A percentile compares a stretch with the other conserved stretches of the same genome.
phyloP scores from a whole-genome alignment of 2,113 vertebrate genomes.

The Uropsilus gracilis region DNA sequence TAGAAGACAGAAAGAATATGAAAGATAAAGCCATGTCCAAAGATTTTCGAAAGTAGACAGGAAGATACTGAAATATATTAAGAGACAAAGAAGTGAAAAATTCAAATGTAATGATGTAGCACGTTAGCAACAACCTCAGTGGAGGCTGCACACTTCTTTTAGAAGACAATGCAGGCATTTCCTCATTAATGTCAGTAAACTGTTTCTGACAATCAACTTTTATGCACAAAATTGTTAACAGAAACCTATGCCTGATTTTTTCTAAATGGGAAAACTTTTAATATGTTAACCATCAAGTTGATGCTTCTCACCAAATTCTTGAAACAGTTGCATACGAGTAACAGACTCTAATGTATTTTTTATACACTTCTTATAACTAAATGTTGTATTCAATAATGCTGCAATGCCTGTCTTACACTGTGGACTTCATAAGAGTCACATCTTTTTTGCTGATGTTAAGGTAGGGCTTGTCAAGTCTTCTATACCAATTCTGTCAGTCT shows the following conservation, averaged over 20 bases:
- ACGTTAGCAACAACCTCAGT: neutral
- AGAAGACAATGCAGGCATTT: neutral
- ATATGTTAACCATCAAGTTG: neutral
- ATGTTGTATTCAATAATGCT: neutral
- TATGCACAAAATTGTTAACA: neutral
- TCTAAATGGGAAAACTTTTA: constrained; percentile 22
- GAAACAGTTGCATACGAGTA: neutral
- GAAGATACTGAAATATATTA: neutral
- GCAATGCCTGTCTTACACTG: neutral
- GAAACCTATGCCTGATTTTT: neutral
- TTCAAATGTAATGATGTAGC: neutral
- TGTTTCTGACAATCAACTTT: neutral
- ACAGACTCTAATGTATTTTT: neutral
- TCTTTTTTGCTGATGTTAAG: neutral
- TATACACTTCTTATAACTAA: neutral
- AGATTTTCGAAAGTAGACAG: neutral
- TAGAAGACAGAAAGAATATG: neutral
- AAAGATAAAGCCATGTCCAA: neutral
- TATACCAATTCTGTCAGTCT: neutral
- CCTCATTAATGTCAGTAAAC: neutral
- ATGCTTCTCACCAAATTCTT: neutral
- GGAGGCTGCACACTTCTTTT: neutral
- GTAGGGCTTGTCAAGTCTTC: neutral
- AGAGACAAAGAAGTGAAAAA: neutral
- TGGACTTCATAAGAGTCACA: neutral